Conservation (phyloP, 2,113 vertebrate species). For the Urocolius indicus region DNA sequence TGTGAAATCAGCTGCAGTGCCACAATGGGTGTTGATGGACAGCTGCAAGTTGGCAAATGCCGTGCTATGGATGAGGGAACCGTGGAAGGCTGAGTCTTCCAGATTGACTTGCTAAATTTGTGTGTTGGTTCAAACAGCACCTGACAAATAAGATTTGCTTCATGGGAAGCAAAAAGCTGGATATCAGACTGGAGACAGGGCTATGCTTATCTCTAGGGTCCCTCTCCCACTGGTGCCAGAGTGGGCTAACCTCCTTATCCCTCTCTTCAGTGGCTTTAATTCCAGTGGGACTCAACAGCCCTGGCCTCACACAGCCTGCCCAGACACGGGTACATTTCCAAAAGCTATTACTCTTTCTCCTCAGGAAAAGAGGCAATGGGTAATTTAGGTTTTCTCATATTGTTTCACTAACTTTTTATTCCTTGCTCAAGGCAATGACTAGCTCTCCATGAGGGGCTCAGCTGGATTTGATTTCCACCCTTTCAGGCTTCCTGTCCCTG, state of each 20-base stretch:
- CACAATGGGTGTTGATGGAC: slow-evolving; percentile 30
- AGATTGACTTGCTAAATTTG: not conserved
- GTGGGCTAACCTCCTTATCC: not conserved
- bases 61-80: not conserved
- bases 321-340: not conserved
- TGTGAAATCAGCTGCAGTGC: not conserved
- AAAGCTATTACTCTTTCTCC: not conserved
- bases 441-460: not conserved
- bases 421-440: not conserved
- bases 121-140: not conserved
- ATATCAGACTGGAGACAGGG: not conserved
- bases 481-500: not conserved
- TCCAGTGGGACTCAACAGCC: not conserved
- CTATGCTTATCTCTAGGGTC: not conserved
- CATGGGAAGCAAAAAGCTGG: not conserved
- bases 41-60: slow-evolving; percentile 7
- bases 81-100: not conserved
- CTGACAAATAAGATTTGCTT: not conserved
- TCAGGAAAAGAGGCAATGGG: not conserved
- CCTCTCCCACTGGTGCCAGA: accelerated
- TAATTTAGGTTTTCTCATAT: not conserved
- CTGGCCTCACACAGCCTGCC: not conserved
- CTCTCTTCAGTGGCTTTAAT: not conserved
- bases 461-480: not conserved
- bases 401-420: not conserved